Percentiles rank a stretch among this genome's conserved stretches.
Evolutionary conservation across 2,113 vertebrate species (phyloP).

Genomic region (Leiothrix lutea): DNA sequence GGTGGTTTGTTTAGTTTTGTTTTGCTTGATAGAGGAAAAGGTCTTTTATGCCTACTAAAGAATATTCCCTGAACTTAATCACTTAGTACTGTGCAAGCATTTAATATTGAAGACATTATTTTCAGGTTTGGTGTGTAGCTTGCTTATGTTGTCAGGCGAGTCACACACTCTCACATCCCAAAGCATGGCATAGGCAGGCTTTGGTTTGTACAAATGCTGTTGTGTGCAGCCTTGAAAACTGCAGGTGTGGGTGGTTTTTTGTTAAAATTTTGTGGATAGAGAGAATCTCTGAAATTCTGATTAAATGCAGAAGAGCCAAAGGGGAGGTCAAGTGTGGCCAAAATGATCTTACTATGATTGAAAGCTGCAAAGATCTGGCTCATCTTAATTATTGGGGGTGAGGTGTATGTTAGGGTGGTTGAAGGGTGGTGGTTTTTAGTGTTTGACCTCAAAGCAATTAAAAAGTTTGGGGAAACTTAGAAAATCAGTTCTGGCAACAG

Average conservation of each 20-base stretch:
- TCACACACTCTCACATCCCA: background rate
- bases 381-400: fast-evolving
- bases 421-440: background rate
- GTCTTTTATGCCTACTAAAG: background rate
- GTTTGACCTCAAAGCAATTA: background rate
- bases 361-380: background rate
- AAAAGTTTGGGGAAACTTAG: background rate
- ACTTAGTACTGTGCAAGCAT: background rate
- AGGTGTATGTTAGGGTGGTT: background rate
- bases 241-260: background rate
- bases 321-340: background rate
- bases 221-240: background rate
- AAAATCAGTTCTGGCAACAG: background rate
- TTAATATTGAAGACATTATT: background rate
- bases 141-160: background rate
- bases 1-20: background rate
- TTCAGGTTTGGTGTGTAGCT: background rate
- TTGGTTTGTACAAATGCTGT: background rate
- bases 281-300: background rate
- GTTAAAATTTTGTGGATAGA: background rate
- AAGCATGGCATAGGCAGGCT: background rate
- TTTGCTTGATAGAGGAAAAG: background rate
- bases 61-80: background rate
- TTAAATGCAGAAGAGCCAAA: background rate
- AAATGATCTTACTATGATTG: background rate